Percentiles rank a stretch among this genome's conserved stretches.
phyloP scores from a whole-genome alignment of 1,140 invertebrate genomes.

The Zeugodacus cucurbitae region DNA sequence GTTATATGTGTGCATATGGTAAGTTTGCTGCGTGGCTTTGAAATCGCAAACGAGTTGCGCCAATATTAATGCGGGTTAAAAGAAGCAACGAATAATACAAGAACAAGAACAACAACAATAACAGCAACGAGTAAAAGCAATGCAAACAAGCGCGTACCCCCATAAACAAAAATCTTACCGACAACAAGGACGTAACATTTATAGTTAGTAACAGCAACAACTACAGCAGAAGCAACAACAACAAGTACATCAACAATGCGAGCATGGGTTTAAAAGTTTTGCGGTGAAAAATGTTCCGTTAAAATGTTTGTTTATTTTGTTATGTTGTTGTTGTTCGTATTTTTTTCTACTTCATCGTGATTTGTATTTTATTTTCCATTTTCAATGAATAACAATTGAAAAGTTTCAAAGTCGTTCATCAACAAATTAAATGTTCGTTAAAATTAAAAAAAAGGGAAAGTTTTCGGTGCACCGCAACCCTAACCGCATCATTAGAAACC shows the following conservation, averaged over 20 bases:
- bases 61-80: neutral
- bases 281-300: conserved; percentile 3
- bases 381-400: conserved; percentile 27
- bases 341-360: neutral
- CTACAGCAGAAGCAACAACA: neutral
- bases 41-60: neutral
- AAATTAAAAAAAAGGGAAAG: conserved; percentile 11
- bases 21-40: neutral
- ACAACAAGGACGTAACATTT: neutral
- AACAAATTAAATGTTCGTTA: neutral
- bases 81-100: neutral
- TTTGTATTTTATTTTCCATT: conserved; percentile 1
- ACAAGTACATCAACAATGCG: neutral
- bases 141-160: neutral
- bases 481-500: conserved; percentile 8
- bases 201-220: neutral
- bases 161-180: neutral
- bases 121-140: neutral
- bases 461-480: neutral
- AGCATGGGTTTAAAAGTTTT: neutral
- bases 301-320: neutral
- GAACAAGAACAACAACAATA: neutral
- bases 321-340: neutral
- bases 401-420: conserved; percentile 24
- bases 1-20: neutral